These are phyloP conservation scores for Murina feae DNA, from an alignment of 2,113 vertebrate species.

Conservation along the genomic window DNA sequence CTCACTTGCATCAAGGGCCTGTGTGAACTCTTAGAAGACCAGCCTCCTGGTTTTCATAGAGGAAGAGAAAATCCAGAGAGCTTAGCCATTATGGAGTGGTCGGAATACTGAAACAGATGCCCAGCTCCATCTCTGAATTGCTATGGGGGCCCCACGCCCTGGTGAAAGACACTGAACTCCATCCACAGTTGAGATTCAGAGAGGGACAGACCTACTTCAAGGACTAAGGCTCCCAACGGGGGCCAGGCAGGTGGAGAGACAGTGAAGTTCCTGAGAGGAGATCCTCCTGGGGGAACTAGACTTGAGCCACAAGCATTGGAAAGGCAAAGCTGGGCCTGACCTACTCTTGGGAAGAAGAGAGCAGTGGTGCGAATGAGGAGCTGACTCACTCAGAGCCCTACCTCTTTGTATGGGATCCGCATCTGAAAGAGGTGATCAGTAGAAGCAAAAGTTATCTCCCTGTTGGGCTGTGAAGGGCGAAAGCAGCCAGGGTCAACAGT, in stretches of 20 bases:
- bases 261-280: neutral
- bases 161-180: neutral
- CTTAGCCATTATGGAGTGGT: neutral
- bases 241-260: neutral
- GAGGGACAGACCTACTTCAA: neutral
- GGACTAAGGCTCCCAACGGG: rapidly evolving
- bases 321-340: neutral
- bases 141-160: neutral
- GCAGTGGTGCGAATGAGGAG: neutral
- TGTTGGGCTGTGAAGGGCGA: neutral
- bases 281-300: neutral
- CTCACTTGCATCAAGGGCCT: neutral
- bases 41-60: neutral
- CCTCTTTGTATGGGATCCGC: neutral
- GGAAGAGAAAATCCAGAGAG: neutral
- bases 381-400: neutral
- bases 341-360: neutral
- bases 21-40: neutral
- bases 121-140: neutral
- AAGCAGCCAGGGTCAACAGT: neutral
- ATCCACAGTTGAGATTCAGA: neutral
- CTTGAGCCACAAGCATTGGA: neutral
- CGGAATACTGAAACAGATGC: neutral
- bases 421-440: neutral
- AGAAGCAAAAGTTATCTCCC: neutral